Evolutionary conservation across 37 sponge, comb jelly and placozoan species (phyloP).

Genomic region (Cliona cf. orientalis): DNA sequence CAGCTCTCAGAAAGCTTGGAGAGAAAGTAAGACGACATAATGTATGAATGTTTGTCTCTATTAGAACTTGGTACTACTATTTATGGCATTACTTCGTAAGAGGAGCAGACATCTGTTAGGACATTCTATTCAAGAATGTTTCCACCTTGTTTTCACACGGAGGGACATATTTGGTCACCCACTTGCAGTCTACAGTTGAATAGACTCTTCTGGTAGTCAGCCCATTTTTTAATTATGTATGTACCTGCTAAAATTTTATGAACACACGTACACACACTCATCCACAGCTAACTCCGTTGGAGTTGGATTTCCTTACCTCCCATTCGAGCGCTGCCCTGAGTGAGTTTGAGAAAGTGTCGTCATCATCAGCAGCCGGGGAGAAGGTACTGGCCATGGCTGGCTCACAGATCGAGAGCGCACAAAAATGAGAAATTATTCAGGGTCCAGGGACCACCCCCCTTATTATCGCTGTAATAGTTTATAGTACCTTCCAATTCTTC

Average conservation of each 20-base stretch:
- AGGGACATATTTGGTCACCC: too few species aligned
- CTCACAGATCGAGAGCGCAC: constrained; percentile 76
- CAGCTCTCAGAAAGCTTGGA: constrained; percentile 89
- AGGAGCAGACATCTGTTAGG: too few species aligned
- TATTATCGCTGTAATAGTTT: too few species aligned
- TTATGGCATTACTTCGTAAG: too few species aligned
- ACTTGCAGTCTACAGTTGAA: background rate
- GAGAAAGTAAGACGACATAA: constrained; percentile 73
- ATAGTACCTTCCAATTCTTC: background rate
- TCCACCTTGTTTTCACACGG: too few species aligned
- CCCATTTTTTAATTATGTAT: too few species aligned
- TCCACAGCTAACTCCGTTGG: constrained; percentile 75
- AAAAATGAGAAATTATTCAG: too few species aligned
- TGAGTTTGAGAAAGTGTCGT: constrained; percentile 75
- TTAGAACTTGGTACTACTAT: too few species aligned
- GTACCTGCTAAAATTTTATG: background rate
- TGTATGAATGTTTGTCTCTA: background rate
- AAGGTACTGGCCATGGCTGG: constrained; percentile 80
- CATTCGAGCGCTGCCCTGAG: constrained; percentile 83
- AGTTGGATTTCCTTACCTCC: constrained; percentile 80
- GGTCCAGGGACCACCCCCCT: too few species aligned
- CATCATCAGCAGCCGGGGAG: constrained; percentile 45
- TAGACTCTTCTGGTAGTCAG: too few species aligned
- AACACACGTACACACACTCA: background rate
- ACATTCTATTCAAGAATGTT: too few species aligned